phyloP scores from a whole-genome alignment of 2,113 vertebrate species.

The mouse (Mus musculus) region GRCm39 chr1:55451501-55452000 shows the following conservation, averaged over 20 bases:
- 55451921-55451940: background rate
- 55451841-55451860: conserved; percentile 60
- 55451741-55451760: background rate
- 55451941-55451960: conserved; percentile 34
- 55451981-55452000: background rate
- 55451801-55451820: conserved; percentile 47
- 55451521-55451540: conserved; percentile 31
- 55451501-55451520: background rate
- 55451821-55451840: conserved; percentile 70
- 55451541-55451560: background rate
- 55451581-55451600: conserved; percentile 20
- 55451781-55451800: background rate
- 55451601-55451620: conserved; percentile 32
- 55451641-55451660: conserved; percentile 39
- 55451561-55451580: conserved; percentile 19
- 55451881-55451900: conserved; percentile 1
- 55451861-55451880: conserved; percentile 58
- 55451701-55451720: conserved; percentile 42
- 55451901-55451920: conserved; percentile 34
- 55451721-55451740: conserved; percentile 44
- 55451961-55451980: background rate
- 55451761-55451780: conserved; percentile 39
- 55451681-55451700: conserved; percentile 24
- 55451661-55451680: conserved; percentile 4
- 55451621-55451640: conserved; percentile 31